A percentile compares a stretch with the other conserved stretches of the same genome.
Evolutionary conservation across 1,140 invertebrate species (phyloP).

Genomic region (Ceratina japonica): DNA sequence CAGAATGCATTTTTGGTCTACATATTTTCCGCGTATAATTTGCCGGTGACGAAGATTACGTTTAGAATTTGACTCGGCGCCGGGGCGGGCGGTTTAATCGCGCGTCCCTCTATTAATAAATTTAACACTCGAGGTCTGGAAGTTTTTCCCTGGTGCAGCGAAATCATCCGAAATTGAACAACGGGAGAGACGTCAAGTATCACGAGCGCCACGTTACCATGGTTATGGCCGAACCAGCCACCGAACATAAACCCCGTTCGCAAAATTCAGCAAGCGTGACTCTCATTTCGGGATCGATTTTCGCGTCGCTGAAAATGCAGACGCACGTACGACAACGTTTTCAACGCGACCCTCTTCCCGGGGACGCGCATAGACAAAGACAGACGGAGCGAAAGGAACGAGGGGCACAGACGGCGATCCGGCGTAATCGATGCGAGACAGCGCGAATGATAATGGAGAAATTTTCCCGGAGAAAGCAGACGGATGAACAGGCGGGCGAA

Average conservation of each 20-base stretch:
- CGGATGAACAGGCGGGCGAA: constrained; percentile 33
- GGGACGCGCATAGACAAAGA: no score
- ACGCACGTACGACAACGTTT: constrained; percentile 29
- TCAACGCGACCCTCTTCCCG: constrained; percentile 36
- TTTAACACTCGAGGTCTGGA: no score
- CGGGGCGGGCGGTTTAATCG: no score
- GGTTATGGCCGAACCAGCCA: not conserved
- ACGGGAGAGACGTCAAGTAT: not conserved
- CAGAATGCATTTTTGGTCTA: no score
- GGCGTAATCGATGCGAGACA: constrained; percentile 12
- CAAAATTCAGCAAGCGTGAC: constrained; percentile 37
- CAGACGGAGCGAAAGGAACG: not conserved
- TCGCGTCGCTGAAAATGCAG: constrained; percentile 45
- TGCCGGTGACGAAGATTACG: no score
- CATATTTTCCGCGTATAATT: no score
- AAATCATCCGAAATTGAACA: no score
- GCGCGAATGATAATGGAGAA: constrained; percentile 51
- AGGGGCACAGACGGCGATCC: not conserved
- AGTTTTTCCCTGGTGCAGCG: no score
- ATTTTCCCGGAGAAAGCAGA: constrained; percentile 35
- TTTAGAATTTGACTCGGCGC: no score
- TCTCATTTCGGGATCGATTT: constrained; percentile 47
- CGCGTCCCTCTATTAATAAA: no score
- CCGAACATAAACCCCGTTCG: constrained; percentile 11
- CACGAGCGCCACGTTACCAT: not conserved